Conservation (phyloP, 2,888 invertebrate species). For the Scrobipalpa atriplicella region DNA sequence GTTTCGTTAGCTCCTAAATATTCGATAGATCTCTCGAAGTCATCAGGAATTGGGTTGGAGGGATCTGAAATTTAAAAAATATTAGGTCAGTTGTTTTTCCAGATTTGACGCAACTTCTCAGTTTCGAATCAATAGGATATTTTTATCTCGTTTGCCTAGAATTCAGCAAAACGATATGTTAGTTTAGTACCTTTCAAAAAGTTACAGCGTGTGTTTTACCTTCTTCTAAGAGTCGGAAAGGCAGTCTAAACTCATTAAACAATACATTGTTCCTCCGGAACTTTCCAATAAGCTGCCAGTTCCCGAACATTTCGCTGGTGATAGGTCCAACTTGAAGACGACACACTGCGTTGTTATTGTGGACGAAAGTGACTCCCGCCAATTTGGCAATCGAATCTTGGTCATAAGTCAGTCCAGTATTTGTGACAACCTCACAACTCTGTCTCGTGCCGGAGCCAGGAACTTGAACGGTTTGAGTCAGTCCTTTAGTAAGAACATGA, state of each 20-base stretch:
- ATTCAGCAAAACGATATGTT: too few relatives aligned
- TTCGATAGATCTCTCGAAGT: conserved; percentile 22
- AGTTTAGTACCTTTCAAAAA: not conserved
- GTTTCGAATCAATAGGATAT: too few relatives aligned
- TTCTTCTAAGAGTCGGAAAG: conserved; percentile 46
- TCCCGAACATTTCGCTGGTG: conserved; percentile 43
- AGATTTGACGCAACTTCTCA: not conserved
- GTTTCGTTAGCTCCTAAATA: conserved; percentile 33
- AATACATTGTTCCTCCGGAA: conserved; percentile 41
- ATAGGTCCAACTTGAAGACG: conserved; percentile 45
- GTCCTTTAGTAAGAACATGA: conserved; percentile 43
- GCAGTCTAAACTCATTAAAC: conserved; percentile 43
- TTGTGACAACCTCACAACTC: conserved; percentile 36
- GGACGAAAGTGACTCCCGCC: conserved; percentile 40
- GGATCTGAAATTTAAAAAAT: conserved; percentile 29
- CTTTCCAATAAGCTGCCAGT: conserved; percentile 52
- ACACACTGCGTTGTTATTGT: conserved; percentile 37
- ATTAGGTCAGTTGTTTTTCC: too few relatives aligned
- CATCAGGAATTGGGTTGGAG: conserved; percentile 29
- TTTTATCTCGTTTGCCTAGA: too few relatives aligned
- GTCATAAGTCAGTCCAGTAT: conserved; percentile 11
- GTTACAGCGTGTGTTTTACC: conserved; percentile 39
- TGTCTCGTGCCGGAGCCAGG: conserved; percentile 39
- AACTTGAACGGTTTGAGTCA: conserved; percentile 38
- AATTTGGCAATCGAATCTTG: conserved; percentile 7